Conservation (phyloP, 2,113 vertebrate genomes). For the Hyla sarda region DNA sequence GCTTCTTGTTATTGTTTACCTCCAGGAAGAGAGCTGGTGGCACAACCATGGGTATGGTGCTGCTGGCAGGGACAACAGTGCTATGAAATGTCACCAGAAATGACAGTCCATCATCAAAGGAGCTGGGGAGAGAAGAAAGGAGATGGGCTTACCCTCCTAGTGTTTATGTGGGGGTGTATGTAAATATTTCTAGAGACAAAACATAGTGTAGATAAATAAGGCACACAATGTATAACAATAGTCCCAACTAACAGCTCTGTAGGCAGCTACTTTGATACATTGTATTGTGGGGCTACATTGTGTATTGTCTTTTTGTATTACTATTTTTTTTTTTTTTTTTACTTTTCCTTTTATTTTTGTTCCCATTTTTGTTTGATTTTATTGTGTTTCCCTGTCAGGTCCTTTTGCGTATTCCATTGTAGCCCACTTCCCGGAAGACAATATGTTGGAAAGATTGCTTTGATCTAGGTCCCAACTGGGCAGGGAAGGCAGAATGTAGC, state of each 20-base stretch:
- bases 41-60: background rate
- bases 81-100: background rate
- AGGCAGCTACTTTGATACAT: background rate
- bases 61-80: background rate
- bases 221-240: background rate
- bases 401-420: conserved; percentile 48
- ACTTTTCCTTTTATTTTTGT: background rate
- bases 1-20: conserved; percentile 39
- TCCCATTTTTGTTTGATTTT: background rate
- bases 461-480: conserved; percentile 53
- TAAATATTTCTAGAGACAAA: background rate
- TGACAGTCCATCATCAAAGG: background rate
- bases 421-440: conserved; percentile 52
- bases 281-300: background rate
- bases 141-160: background rate
- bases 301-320: background rate
- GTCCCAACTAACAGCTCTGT: background rate
- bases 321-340: background rate
- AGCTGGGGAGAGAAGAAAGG: background rate
- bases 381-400: conserved; percentile 31
- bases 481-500: conserved; percentile 47
- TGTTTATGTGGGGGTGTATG: background rate
- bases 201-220: background rate
- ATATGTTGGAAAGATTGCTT: conserved; percentile 55
- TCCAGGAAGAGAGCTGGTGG: background rate